Conservation (phyloP, 2,113 vertebrate genomes). For the Acanthisitta chloris region DNA sequence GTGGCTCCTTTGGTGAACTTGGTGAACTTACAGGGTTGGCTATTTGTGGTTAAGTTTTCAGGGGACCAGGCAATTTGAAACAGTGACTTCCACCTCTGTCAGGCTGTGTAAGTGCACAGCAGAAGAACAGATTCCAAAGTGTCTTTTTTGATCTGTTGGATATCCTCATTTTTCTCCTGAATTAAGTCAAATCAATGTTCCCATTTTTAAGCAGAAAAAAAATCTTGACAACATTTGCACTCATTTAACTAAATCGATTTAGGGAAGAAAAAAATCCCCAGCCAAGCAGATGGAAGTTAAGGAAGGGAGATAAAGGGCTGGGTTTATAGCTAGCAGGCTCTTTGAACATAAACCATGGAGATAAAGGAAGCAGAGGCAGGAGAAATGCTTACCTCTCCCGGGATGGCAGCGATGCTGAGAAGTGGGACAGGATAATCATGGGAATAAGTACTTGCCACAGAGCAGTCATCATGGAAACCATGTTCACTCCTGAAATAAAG, state of each 20-base stretch:
- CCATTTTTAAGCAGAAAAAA: not conserved
- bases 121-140: not conserved
- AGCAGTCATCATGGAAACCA: not conserved
- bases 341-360: not conserved
- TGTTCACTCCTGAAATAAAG: slow-evolving; percentile 17
- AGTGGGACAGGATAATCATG: slow-evolving; percentile 40
- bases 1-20: not conserved
- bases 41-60: not conserved
- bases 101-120: not conserved
- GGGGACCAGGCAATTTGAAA: not conserved
- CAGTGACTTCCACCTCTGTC: not conserved
- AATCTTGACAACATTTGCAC: not conserved
- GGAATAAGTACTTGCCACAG: slow-evolving; percentile 38
- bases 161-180: not conserved
- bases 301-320: not conserved
- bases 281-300: not conserved
- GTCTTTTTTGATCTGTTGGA: not conserved
- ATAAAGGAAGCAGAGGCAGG: not conserved
- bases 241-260: not conserved
- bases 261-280: not conserved
- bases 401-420: slow-evolving; percentile 39
- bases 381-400: slow-evolving; percentile 36
- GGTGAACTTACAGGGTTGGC: not conserved
- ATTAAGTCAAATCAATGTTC: not conserved
- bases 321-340: not conserved